A percentile compares a stretch with the other conserved stretches of the same genome.
phyloP scores from a whole-genome alignment of 2,113 vertebrate species.

The Phylloscopus trochiloides region DNA sequence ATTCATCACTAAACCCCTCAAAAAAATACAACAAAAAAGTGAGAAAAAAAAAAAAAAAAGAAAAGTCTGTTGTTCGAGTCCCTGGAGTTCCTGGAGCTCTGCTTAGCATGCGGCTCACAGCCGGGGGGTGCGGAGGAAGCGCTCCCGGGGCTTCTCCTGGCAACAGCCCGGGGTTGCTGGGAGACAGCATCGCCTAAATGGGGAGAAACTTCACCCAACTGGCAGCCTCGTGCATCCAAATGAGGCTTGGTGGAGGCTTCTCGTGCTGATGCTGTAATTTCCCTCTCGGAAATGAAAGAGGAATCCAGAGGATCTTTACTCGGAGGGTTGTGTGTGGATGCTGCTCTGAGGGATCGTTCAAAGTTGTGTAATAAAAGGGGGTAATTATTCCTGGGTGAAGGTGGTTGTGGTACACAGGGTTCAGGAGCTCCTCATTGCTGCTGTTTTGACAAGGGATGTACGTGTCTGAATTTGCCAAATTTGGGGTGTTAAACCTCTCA shows the following conservation, averaged over 20 bases:
- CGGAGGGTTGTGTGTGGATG: background rate
- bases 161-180: conserved; percentile 71
- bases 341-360: background rate
- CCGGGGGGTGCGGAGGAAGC: conserved; percentile 36
- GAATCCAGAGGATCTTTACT: background rate
- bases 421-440: background rate
- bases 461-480: background rate
- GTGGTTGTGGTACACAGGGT: background rate
- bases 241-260: background rate
- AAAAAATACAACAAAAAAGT: background rate
- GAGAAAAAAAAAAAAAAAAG: background rate
- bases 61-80: background rate
- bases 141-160: conserved; percentile 65
- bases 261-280: background rate
- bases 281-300: background rate
- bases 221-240: conserved; percentile 61
- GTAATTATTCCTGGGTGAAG: background rate
- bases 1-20: background rate
- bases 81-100: conserved; percentile 34
- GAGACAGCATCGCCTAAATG: conserved; percentile 58
- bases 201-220: conserved; percentile 54
- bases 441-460: background rate
- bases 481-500: background rate
- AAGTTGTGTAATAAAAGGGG: background rate
- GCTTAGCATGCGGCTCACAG: conserved; percentile 67